Evolutionary conservation across 2,113 vertebrate species (phyloP).

Genomic region (Hipposideros armiger): DNA sequence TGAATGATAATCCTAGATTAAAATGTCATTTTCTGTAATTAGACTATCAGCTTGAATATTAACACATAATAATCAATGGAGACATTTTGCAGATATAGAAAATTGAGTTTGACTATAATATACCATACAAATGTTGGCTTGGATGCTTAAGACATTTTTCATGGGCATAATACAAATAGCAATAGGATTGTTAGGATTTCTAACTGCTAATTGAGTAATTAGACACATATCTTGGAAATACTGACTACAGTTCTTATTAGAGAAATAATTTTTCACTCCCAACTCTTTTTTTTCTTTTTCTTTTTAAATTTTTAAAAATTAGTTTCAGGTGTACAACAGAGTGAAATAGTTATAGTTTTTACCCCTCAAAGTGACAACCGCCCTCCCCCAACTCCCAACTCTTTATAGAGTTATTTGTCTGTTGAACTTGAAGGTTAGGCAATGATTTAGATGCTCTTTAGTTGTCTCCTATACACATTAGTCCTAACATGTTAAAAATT

Average conservation of each 20-base stretch:
- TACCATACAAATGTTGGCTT: neutral
- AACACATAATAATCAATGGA: neutral
- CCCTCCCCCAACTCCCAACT: neutral
- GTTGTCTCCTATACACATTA: neutral
- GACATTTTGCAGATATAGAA: neutral
- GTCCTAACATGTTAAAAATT: neutral
- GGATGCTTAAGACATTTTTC: neutral
- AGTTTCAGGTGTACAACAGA: no score
- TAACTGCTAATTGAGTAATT: conserved; percentile 5
- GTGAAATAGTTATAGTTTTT: no score
- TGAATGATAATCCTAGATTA: neutral
- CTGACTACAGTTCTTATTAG: neutral
- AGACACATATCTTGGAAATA: neutral
- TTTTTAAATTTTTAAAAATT: no score
- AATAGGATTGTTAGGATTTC: neutral
- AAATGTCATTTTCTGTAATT: conserved; percentile 31
- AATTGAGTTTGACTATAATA: neutral
- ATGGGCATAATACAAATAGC: neutral
- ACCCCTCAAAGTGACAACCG: no score
- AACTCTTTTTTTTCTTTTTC: neutral
- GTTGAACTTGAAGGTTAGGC: neutral
- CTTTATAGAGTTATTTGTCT: neutral
- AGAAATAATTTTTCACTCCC: neutral
- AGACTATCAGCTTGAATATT: conserved; percentile 28
- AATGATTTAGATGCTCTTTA: neutral